A percentile compares a stretch with the other conserved stretches of the same genome.
phyloP scores from a whole-genome alignment of 2,797 vertebrate species.

The Rhodeus uyekii region DNA sequence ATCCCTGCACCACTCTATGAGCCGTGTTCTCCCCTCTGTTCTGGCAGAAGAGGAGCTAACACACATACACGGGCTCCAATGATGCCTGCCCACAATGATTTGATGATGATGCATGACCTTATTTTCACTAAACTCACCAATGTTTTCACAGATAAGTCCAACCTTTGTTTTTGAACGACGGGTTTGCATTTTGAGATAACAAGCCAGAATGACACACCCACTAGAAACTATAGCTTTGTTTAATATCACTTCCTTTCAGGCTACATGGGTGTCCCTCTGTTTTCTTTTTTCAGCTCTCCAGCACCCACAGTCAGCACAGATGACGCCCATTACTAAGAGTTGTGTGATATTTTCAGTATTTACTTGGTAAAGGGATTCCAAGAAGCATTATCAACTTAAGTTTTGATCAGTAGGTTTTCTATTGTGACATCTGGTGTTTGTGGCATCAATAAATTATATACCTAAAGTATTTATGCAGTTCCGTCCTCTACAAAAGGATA shows the following conservation, averaged over 20 bases:
- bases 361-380: background rate
- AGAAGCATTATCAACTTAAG: background rate
- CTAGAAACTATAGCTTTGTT: background rate
- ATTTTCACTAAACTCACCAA: background rate
- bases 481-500: background rate
- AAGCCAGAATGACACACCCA: background rate
- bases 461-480: background rate
- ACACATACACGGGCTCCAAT: background rate
- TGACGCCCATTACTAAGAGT: background rate
- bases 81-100: background rate
- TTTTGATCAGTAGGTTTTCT: background rate
- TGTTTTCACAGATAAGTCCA: background rate
- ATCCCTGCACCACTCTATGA: background rate
- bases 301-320: background rate
- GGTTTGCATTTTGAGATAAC: background rate
- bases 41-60: background rate
- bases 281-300: background rate
- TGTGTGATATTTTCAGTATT: background rate
- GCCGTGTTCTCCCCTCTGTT: background rate
- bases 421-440: background rate
- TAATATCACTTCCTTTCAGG: conserved; percentile 8
- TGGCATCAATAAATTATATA: background rate
- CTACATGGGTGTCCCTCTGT: background rate
- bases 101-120: background rate
- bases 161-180: background rate